A percentile compares a stretch with the other conserved stretches of the same genome.
phyloP scores from a whole-genome alignment of 2,888 invertebrate species.

The Mamestra brassicae region DNA sequence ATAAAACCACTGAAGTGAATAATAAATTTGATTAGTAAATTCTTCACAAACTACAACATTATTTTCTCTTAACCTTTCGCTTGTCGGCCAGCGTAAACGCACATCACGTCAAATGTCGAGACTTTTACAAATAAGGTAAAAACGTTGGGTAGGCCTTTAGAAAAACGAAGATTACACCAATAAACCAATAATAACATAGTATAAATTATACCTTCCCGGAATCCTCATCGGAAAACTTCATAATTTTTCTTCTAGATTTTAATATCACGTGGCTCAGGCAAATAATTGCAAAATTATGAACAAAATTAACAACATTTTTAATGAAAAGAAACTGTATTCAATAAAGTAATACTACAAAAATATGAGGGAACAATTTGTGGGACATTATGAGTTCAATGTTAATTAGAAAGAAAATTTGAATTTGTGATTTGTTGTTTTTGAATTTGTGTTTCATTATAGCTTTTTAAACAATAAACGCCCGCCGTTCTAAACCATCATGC shows the following conservation, averaged over 20 bases:
- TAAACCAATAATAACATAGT: too few relatives aligned
- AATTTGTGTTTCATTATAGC: not conserved
- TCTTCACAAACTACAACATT: not conserved
- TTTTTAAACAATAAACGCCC: too few relatives aligned
- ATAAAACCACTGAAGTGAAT: not conserved
- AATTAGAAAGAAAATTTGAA: slow-evolving; percentile 1
- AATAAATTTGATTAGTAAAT: not conserved
- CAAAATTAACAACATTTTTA: not conserved
- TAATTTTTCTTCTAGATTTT: not conserved
- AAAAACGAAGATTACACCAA: too few relatives aligned
- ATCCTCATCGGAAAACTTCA: too few relatives aligned
- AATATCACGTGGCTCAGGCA: not conserved
- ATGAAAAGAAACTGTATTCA: not conserved
- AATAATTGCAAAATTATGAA: not conserved
- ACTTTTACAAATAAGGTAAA: too few relatives aligned
- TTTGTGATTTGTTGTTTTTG: not conserved
- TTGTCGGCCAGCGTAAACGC: too few relatives aligned
- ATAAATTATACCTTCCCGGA: too few relatives aligned
- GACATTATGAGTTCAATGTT: not conserved
- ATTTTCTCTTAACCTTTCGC: too few relatives aligned
- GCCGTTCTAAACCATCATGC: too few relatives aligned
- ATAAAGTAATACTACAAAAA: not conserved
- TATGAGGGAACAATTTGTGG: too few relatives aligned
- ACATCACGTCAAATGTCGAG: too few relatives aligned
- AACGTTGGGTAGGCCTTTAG: too few relatives aligned